phyloP scores from a whole-genome alignment of 92 coral and sea anemone species.

The Meandrina meandrites region DNA sequence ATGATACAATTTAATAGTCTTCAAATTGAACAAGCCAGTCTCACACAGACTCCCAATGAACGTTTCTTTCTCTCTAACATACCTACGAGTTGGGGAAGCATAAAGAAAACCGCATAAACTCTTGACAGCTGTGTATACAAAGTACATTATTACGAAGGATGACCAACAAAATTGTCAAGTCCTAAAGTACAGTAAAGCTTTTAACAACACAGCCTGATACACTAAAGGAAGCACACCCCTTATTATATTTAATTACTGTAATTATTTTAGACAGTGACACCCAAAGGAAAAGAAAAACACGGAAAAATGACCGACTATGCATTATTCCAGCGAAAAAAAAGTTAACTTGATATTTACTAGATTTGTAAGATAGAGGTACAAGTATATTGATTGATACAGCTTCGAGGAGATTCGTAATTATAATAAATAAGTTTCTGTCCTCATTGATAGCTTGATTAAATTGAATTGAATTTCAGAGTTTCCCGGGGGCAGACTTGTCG shows the following conservation, averaged over 20 bases:
- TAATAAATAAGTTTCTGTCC: slow-evolving; percentile 37
- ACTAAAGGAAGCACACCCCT: neutral
- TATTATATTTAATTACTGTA: neutral
- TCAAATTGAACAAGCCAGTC: neutral
- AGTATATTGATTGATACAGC: neutral
- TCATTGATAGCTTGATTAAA: slow-evolving; percentile 24
- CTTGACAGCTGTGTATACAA: neutral
- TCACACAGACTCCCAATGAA: neutral
- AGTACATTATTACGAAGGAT: neutral
- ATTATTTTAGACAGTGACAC: neutral
- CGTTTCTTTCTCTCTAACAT: neutral
- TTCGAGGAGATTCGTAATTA: slow-evolving; percentile 3
- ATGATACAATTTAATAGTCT: neutral
- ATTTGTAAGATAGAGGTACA: slow-evolving; percentile 13
- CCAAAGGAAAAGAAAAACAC: neutral
- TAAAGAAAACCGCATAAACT: neutral
- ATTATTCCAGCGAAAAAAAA: neutral
- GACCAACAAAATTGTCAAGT: neutral
- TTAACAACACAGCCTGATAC: neutral
- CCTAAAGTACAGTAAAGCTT: neutral
- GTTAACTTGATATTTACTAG: slow-evolving; percentile 5
- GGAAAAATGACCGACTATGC: neutral
- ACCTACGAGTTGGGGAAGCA: neutral
- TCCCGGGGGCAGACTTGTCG: neutral
- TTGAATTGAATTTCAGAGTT: neutral